Base-by-base conservation (phyloP, 1,140 invertebrate species). In the Antheraea mylitta region DNA sequence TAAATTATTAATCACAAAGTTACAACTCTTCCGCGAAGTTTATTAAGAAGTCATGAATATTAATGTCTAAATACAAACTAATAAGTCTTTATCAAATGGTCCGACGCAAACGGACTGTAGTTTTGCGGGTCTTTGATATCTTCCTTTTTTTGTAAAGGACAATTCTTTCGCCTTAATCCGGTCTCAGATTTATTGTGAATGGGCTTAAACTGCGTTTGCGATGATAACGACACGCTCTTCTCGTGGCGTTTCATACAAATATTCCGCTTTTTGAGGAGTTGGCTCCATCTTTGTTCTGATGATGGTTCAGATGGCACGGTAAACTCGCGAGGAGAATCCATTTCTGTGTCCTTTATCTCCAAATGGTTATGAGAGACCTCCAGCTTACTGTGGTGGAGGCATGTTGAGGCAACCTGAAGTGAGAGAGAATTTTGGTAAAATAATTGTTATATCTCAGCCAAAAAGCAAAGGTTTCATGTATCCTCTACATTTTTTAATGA, bases 41-140 rank as follows among this genome's bases (percentile, higher is more conserved):
- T n/a, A 53, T n/a, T 13, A 53, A 53, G 16, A 53, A 53, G 45
- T 53, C 16, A 53, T 53, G 45, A 53, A 16, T 6, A 53, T 11
- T 16, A 6, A 16, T 16, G 9, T 6, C 45, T 13, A 53, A 16
- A 53, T 53, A 53, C 6, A 10, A 61, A 22, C 65, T 87, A 91
- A 74, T 87, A 91, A 82, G 86, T 91, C 82, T 90, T 90, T 81
- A 89, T 91, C 64, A 91, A 89, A 75, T 91, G 87, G 70, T 86
- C 82, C 38, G 87, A 81, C n/a, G 87, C 84, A 63, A 84, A 89
- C 0, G 85, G 79, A 13, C 80, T 68, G 36, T 82, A 81, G 0
- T 69, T 13, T 13, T 86, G 76, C 0, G 82, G 78, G 7, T 87
- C 78, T 69, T 89, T 89, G 0, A 85, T 87, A 71, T 87, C 84